These are phyloP conservation scores for Callitettix versicolor DNA, from an alignment of 1,140 invertebrate genomes.

Conservation along the genomic window DNA sequence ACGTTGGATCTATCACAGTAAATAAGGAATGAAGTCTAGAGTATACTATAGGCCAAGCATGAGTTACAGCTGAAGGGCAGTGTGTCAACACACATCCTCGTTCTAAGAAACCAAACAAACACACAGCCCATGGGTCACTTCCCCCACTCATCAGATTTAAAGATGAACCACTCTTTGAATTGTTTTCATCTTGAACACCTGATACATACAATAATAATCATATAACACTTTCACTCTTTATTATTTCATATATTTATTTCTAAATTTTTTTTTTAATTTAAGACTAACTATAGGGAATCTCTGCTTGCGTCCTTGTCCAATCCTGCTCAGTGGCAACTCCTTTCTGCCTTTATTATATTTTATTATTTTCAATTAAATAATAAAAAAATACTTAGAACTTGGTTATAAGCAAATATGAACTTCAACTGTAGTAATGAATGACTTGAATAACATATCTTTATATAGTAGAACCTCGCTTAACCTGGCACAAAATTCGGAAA, in stretches of 20 bases:
- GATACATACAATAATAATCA: slow-evolving; percentile 21
- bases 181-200: slow-evolving; percentile 58
- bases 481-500: too few species aligned
- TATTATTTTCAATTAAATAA: background rate
- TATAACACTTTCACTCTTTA: background rate
- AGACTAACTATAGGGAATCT: too few species aligned
- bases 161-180: slow-evolving; percentile 42
- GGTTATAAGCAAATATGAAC: too few species aligned
- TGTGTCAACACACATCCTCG: slow-evolving; percentile 60
- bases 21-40: slow-evolving; percentile 81
- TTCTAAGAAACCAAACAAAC: slow-evolving; percentile 75
- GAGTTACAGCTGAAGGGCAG: slow-evolving; percentile 74
- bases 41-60: slow-evolving; percentile 94
- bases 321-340: too few species aligned
- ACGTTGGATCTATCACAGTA: slow-evolving; percentile 91
- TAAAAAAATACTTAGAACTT: background rate
- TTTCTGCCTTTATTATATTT: too few species aligned
- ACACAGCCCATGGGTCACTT: slow-evolving; percentile 78
- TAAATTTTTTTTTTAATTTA: too few species aligned
- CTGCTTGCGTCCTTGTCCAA: too few species aligned
- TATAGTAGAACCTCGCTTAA: too few species aligned
- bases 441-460: too few species aligned
- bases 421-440: too few species aligned
- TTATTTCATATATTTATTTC: background rate
- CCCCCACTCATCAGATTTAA: slow-evolving; percentile 34